A percentile compares a stretch with the other conserved stretches of the same genome.
Conservation (phyloP, 2,113 vertebrate genomes). For the Bos indicus region DNA sequence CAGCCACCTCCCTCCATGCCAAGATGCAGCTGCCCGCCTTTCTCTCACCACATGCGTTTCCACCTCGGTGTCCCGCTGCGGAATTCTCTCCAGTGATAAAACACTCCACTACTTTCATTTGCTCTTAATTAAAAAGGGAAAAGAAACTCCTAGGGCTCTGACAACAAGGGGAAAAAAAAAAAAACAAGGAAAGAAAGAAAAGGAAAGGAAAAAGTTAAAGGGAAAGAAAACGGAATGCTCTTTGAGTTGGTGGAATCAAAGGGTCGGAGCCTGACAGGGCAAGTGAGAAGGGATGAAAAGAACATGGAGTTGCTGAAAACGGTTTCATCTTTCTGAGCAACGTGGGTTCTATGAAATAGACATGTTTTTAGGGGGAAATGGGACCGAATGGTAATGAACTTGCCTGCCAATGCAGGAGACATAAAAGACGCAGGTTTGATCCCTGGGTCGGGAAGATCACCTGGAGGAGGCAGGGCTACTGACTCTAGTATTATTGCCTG, state of each 20-base stretch:
- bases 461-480: background rate
- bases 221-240: background rate
- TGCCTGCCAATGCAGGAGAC: background rate
- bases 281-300: conserved; percentile 3
- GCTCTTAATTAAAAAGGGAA: conserved; percentile 67
- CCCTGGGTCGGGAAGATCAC: background rate
- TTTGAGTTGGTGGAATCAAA: background rate
- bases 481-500: background rate
- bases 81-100: conserved; percentile 67
- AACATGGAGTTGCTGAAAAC: background rate
- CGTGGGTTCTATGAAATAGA: conserved; percentile 22
- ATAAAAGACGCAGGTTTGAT: background rate
- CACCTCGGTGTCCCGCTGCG: conserved; percentile 34
- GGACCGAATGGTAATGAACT: background rate
- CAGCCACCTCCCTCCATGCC: background rate
- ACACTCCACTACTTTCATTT: conserved; percentile 56
- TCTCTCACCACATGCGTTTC: conserved; percentile 34
- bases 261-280: background rate
- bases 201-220: background rate
- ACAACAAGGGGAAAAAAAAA: background rate
- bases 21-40: background rate
- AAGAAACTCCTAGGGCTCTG: conserved; percentile 22
- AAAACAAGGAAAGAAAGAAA: background rate
- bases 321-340: conserved; percentile 32
- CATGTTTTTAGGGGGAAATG: background rate